Evolutionary conservation across 53 echinoderm and acorn worm species (phyloP), one percentile per base, ranked within the genome.

Genomic region (Luidia sarsii): DNA sequence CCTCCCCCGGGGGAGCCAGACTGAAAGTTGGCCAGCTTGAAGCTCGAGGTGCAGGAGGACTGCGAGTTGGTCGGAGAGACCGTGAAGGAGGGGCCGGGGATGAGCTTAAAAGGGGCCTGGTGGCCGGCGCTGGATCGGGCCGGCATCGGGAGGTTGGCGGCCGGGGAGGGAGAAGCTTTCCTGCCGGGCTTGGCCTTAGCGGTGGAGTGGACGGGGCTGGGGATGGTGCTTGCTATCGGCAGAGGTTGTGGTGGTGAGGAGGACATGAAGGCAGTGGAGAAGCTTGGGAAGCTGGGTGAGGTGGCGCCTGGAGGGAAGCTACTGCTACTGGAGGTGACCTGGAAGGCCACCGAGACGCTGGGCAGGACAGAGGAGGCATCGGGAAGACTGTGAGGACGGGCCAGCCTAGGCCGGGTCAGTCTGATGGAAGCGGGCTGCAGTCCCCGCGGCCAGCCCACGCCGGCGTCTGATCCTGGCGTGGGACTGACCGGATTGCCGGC

Each of bases 191-290:
- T 25, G 69, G 72, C 5, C 69, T 67, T 21, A 59, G 84, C 50
- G 69, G 82, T 41, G n/a, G 20, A 81, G 81, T 34, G 79, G 68
- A n/a, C 51, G 59, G 34, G 65, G 64, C 49, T 57, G 74, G 36
- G 81, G 63, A 34, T 61, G 57, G 15, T 50, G 50, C 39, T 33
- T 24, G 72, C 39, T 7, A 56, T 15, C 3, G 72, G 33, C n/a
- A n/a, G n/a, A n/a, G n/a, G n/a, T n/a, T n/a, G n/a, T n/a, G n/a
- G n/a, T n/a, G n/a, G n/a, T n/a, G n/a, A n/a, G n/a, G n/a, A n/a
- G 25, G 72, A 16, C 72, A 72, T 27, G 72, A 33, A 30, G 50
- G 25, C 70, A 32, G 30, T 50, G 22, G 54, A 68, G 43, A 52
- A 69, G 23, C 53, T 77, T 24, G 72, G 72, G 34, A 72, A 72